These are phyloP conservation scores for Cromileptes altivelis DNA, from an alignment of 2,113 vertebrate species.

Conservation along the genomic window DNA sequence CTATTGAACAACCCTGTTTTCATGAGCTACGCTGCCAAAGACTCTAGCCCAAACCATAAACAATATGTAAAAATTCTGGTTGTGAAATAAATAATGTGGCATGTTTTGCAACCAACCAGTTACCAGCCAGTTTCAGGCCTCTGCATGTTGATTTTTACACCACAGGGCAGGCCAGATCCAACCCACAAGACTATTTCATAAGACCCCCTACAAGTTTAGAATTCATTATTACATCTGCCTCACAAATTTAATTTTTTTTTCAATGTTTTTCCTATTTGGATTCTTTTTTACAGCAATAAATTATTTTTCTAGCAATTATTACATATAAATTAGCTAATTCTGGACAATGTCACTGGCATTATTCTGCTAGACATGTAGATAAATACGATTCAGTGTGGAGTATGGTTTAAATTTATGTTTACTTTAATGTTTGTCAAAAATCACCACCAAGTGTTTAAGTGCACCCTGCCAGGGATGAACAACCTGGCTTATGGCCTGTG, in stretches of 20 bases:
- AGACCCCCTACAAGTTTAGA: not conserved
- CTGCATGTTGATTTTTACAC: not conserved
- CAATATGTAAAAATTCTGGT: not conserved
- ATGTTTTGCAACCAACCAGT: conserved; percentile 1
- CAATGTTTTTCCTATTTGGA: not conserved
- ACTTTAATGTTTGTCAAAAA: not conserved
- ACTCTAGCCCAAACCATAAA: not conserved
- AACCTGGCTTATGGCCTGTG: not conserved
- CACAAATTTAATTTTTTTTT: not conserved
- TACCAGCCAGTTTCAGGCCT: not conserved
- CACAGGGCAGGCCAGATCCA: not conserved
- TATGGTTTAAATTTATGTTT: not conserved
- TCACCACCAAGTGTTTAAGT: not conserved
- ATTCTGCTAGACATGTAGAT: not conserved
- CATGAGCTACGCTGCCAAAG: not conserved
- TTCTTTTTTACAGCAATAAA: not conserved
- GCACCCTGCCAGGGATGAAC: not conserved
- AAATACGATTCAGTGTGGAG: not conserved
- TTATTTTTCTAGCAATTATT: not conserved
- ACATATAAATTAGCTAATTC: not conserved
- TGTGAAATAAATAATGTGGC: conserved; percentile 1
- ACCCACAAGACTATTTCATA: not conserved
- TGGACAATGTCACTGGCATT: not conserved
- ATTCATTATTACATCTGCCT: conserved; percentile 1
- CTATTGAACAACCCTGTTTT: not conserved